Base-by-base conservation (phyloP, 2,797 vertebrate species). In the Champsocephalus gunnari region DNA sequence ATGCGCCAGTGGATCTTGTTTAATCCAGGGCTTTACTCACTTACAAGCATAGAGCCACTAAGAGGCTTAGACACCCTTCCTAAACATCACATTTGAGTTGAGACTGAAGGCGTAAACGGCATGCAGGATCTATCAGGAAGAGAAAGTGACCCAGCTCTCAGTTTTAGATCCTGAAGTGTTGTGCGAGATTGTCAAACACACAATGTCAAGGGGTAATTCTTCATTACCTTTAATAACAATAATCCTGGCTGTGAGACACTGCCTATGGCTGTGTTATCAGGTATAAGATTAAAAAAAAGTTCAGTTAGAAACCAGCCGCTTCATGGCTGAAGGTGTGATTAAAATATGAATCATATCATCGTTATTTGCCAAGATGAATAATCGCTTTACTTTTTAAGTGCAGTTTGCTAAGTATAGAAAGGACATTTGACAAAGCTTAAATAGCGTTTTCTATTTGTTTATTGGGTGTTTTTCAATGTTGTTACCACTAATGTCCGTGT, bases 31-130 rank as follows among this genome's bases (percentile, higher is more conserved):
- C 76, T 88, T 88, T 83, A 76, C 73, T 89, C 70, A 77, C 65
- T 86, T 82, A 82, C 79, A 83, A 86, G 77, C 76, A 70, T 53
- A 76, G 64, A 86, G 73, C 54, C 73, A 76, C 78, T 81, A 81
- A 90, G 82, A 90, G 61, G 87, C 83, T 85, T 85, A 87, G 81
- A 82, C 57, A 62, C 76, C 60, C 63, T 68, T 66, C 70, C 76
- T 75, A 84, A 90, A 83, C 86, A 80, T 83, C 19, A 43, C 41
- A 7, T 60, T 82, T 76, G 50, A 68, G 58, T 74, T 73, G 56
- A 66, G 69, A 83, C 73, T 83, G 79, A 74, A 66, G 82, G 50
- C 68, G 67, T 71, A 65, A 77, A 81, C 34, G 62, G 58, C 28
- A 44, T 71, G 48, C 32, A 65, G n/a, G 9, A 64, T 75, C 28